Conservation (phyloP, 2,113 vertebrate species). For the Progne subis region DNA sequence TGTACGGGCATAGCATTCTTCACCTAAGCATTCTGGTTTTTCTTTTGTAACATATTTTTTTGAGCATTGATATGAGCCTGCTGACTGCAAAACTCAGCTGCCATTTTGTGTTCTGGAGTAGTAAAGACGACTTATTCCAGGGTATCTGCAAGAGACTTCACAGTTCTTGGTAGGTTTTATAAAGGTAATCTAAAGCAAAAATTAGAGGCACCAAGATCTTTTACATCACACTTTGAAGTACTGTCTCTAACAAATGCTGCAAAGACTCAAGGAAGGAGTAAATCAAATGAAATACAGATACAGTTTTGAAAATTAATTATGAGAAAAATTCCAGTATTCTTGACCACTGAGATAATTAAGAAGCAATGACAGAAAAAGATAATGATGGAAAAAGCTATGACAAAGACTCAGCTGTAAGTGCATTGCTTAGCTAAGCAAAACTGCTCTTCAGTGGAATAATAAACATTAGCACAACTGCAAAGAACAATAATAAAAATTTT, state of each 20-base stretch:
- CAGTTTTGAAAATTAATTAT: slow-evolving; percentile 40
- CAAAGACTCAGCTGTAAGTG: neutral
- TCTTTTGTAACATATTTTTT: neutral
- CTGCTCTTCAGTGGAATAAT: neutral
- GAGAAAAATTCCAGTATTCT: slow-evolving; percentile 8
- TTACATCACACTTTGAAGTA: neutral
- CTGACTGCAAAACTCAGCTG: neutral
- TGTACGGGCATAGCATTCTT: neutral
- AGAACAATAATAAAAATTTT: neutral
- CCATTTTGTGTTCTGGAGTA: neutral
- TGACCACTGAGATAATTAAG: slow-evolving; percentile 15
- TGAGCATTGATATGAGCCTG: neutral
- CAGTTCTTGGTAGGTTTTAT: neutral
- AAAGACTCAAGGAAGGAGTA: slow-evolving; percentile 11
- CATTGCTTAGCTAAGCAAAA: slow-evolving; percentile 3
- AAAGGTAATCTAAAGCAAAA: neutral
- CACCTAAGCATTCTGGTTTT: neutral
- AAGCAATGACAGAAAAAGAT: neutral
- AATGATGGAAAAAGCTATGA: slow-evolving; percentile 1
- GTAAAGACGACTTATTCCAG: neutral
- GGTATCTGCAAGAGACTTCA: neutral
- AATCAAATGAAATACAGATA: slow-evolving; percentile 24
- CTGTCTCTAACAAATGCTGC: neutral
- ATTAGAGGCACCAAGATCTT: neutral
- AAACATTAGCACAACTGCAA: neutral